Base-by-base conservation (phyloP, 2,888 invertebrate species). In the Spilarctia lutea region DNA sequence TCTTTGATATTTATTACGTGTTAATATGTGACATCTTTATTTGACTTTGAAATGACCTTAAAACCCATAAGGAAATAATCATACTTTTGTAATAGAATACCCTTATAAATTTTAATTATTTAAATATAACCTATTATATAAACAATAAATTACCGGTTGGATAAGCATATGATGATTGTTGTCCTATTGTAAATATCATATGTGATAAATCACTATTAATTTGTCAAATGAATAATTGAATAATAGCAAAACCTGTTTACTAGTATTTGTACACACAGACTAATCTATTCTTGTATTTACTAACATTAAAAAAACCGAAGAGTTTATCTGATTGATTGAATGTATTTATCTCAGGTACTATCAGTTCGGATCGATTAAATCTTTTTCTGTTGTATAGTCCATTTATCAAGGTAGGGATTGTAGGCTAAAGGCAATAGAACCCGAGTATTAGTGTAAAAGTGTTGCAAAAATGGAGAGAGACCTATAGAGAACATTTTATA, bases 51-150 rank as follows among this genome's bases (percentile, higher is more conserved):
- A 30, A 30, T 52, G n/a, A 56, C 33, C 48, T 35, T 69, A 56
- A 69, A 52, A 69, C 52, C 35, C 3, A 56, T 39, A 56, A 52
- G n/a, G 52, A 69, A 69, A 56, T 68, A 52, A 68, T 69, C 8
- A 35, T 69, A 35, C 18, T 69, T 52, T 69, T 56, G 63, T 63
- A 63, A 30, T 30, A 63, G 30, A 30, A 30, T 63, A 63, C 27
- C 30, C 27, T 63, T 63, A 30, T 69, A 27, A 30, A 16, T 69
- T 56, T 24, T 69, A 30, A 65, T 65, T 52, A 52, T n/a, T 72
- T 39, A 52, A n/a, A 65, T 24, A 33, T 66, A 52, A 66, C 35
- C 35, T 65, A 65, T 72, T 72, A 65, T 48, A 48, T 65, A 72
- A 72, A 52, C 33, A 35, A 52, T 65, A 35, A 52, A 20, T 35